A percentile compares a stretch with the other conserved stretches of the same genome.
Evolutionary conservation across 2,888 invertebrate species (phyloP).

Genomic region (Heteropelma amictum): DNA sequence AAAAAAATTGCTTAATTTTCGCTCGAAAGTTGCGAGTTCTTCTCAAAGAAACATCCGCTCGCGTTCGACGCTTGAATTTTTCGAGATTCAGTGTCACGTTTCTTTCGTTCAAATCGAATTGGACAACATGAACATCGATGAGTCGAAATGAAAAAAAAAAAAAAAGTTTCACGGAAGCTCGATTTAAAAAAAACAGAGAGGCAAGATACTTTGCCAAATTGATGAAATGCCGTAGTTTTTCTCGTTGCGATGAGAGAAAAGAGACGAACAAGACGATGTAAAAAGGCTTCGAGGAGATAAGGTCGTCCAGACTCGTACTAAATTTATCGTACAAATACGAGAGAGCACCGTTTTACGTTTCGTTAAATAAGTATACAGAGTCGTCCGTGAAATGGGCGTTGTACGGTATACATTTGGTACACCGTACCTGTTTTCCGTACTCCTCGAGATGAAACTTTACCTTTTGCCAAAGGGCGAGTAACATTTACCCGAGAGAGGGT

Average conservation of each 20-base stretch:
- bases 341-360: constrained; percentile 9
- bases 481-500: constrained; percentile 13
- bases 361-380: neutral
- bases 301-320: constrained; percentile 21
- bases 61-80: too few species aligned
- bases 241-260: neutral
- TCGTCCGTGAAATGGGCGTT: neutral
- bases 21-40: too few species aligned
- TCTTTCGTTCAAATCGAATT: too few species aligned
- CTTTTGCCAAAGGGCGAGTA: constrained; percentile 11
- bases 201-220: neutral
- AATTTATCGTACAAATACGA: constrained; percentile 22
- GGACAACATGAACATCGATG: too few species aligned
- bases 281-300: neutral
- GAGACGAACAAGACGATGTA: neutral
- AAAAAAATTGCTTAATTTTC: too few species aligned
- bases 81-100: too few species aligned
- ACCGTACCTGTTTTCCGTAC: constrained; percentile 28
- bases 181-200: neutral
- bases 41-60: too few species aligned
- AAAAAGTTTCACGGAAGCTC: neutral
- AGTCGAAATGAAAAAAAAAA: neutral
- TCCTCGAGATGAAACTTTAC: constrained; percentile 38
- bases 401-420: constrained; percentile 4
- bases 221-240: neutral